phyloP scores from a whole-genome alignment of 1,140 invertebrate species.

The Brachionus plicatilis region DNA sequence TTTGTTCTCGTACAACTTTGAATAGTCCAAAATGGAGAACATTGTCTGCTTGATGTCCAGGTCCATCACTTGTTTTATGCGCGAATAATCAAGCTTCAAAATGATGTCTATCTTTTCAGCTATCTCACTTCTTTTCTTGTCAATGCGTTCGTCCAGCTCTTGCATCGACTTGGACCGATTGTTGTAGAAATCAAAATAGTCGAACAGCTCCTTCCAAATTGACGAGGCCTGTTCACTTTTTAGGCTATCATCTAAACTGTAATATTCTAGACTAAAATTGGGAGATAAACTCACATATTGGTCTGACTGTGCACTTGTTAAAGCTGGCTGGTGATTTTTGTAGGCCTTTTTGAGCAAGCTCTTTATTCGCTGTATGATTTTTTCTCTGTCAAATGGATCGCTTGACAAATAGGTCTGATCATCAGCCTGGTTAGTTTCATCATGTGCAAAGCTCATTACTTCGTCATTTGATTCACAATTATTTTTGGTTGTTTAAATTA shows the following conservation, averaged over 20 bases:
- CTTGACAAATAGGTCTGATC: not conserved
- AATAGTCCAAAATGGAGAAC: not conserved
- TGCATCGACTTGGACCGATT: not conserved
- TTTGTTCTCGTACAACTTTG: constrained; percentile 3
- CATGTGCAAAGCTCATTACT: no score
- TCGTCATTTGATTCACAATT: no score
- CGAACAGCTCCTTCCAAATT: constrained; percentile 34
- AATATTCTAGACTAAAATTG: no score
- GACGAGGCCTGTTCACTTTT: no score
- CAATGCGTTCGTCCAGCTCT: constrained; percentile 6
- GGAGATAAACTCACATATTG: no score
- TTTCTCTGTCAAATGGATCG: not conserved
- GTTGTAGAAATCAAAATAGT: constrained; percentile 14
- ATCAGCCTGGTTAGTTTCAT: not conserved
- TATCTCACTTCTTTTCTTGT: not conserved
- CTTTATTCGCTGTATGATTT: not conserved
- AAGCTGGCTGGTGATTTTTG: not conserved
- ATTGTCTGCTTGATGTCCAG: not conserved
- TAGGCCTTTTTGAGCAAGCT: not conserved
- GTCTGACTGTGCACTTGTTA: not conserved
- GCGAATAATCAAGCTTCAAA: not conserved
- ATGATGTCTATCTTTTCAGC: constrained; percentile 21
- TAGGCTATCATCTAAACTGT: no score
- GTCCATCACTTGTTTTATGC: not conserved
- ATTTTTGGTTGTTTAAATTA: no score